A percentile compares a stretch with the other conserved stretches of the same genome.
phyloP scores from a whole-genome alignment of 2,888 invertebrate genomes.

The Embidobia sp. region DNA sequence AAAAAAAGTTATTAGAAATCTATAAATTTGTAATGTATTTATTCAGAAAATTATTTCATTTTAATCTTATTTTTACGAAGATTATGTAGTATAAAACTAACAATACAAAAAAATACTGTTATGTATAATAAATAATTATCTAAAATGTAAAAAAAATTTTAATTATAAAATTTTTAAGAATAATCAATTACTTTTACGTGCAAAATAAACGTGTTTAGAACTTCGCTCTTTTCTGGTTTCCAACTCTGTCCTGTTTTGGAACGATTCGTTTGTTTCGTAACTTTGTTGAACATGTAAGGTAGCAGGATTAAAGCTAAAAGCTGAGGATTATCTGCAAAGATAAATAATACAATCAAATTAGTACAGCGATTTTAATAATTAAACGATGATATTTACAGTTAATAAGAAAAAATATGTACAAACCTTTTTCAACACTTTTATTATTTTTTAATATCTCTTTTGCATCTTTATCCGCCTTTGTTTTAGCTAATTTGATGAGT shows the following conservation, averaged over 20 bases:
- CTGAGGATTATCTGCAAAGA: slow-evolving; percentile 14
- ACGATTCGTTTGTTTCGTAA: slow-evolving; percentile 22
- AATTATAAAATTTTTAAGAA: not conserved
- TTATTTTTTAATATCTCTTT: slow-evolving; percentile 14
- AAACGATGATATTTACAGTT: not conserved
- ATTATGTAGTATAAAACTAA: too few relatives aligned
- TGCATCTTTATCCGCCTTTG: slow-evolving; percentile 16
- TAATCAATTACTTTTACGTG: slow-evolving; percentile 9
- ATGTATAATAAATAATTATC: too few relatives aligned
- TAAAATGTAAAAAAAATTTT: not conserved
- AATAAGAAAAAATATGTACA: not conserved
- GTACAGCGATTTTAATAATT: not conserved
- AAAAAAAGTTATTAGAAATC: not conserved
- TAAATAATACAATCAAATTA: slow-evolving; percentile 3
- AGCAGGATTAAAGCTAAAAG: slow-evolving; percentile 15
- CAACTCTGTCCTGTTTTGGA: slow-evolving; percentile 34
- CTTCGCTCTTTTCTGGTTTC: slow-evolving; percentile 32
- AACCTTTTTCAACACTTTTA: slow-evolving; percentile 12
- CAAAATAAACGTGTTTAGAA: slow-evolving; percentile 14
- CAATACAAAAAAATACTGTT: too few relatives aligned
- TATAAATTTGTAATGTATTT: not conserved
- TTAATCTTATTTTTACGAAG: too few relatives aligned
- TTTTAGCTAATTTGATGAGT: slow-evolving; percentile 19
- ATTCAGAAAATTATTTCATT: not conserved
- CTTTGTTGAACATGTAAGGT: slow-evolving; percentile 25